These are phyloP conservation scores for Cottoperca gobio DNA, from an alignment of 2,797 vertebrate species.

Conservation along the genomic window DNA sequence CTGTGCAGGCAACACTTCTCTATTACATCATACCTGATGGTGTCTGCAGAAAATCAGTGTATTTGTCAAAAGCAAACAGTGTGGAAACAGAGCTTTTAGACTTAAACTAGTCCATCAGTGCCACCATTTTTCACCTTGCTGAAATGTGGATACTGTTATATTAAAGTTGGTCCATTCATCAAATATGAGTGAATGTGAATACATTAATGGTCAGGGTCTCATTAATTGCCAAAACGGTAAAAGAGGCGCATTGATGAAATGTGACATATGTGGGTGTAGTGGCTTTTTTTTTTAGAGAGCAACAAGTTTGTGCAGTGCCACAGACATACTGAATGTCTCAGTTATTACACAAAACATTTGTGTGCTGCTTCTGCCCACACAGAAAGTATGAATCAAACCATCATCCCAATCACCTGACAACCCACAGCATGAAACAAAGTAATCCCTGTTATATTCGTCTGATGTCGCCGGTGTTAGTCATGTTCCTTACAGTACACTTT, in stretches of 20 bases:
- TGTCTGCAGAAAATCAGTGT: neutral
- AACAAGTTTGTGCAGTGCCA: constrained; percentile 1
- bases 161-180: neutral
- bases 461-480: neutral
- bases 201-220: neutral
- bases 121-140: constrained; percentile 16
- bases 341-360: neutral
- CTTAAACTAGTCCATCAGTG: neutral
- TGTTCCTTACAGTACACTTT: neutral
- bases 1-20: neutral
- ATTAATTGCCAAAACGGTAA: constrained; percentile 2
- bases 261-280: neutral
- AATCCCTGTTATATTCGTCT: constrained; percentile 16
- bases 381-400: constrained; percentile 14
- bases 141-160: constrained; percentile 2
- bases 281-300: neutral
- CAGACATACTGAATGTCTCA: neutral
- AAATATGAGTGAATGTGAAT: constrained; percentile 1
- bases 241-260: constrained; percentile 20
- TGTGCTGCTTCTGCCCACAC: constrained; percentile 4
- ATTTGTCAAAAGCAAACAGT: neutral
- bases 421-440: neutral
- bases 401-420: constrained; percentile 11
- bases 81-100: neutral
- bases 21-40: neutral